These are phyloP conservation scores for Arctia plantaginis DNA, from an alignment of 2,888 invertebrate species.

Conservation along the genomic window DNA sequence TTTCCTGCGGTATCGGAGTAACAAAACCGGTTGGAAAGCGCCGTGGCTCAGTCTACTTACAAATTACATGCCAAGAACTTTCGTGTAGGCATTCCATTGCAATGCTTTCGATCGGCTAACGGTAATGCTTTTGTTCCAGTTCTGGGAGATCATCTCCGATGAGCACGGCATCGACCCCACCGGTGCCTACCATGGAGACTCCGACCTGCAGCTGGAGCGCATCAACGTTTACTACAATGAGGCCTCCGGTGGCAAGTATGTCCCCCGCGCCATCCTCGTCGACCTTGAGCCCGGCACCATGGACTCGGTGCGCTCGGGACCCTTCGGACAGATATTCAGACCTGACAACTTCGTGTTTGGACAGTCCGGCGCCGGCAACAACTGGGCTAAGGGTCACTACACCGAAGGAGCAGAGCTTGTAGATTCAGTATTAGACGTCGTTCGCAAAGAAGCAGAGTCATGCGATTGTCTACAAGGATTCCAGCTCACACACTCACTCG, in stretches of 20 bases:
- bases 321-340: slow-evolving; percentile 91
- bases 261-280: slow-evolving; percentile 80
- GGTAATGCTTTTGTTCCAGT: slow-evolving; percentile 87
- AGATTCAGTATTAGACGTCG: slow-evolving; percentile 93
- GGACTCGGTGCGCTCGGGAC: slow-evolving; percentile 90
- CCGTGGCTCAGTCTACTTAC: slow-evolving; percentile 61
- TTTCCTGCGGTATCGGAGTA: slow-evolving; percentile 55
- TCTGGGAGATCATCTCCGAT: slow-evolving; percentile 98
- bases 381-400: slow-evolving; percentile 90
- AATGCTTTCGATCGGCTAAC: slow-evolving; percentile 85
- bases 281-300: slow-evolving; percentile 84
- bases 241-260: slow-evolving; percentile 88
- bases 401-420: slow-evolving; percentile 89
- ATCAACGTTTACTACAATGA: slow-evolving; percentile 99
- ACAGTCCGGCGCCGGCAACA: slow-evolving; percentile 87
- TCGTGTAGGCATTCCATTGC: slow-evolving; percentile 67
- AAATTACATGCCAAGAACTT: slow-evolving; percentile 64
- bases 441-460: slow-evolving; percentile 94
- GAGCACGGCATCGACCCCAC: slow-evolving; percentile 98
- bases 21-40: slow-evolving; percentile 78
- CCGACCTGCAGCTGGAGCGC: slow-evolving; percentile 95
- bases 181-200: slow-evolving; percentile 95
- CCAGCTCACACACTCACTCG: slow-evolving; percentile 93
- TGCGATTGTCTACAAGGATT: slow-evolving; percentile 97
- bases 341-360: slow-evolving; percentile 92